These are phyloP conservation scores for Agrotis ipsilon DNA, from an alignment of 2,888 invertebrate genomes.

Conservation along the genomic window DNA sequence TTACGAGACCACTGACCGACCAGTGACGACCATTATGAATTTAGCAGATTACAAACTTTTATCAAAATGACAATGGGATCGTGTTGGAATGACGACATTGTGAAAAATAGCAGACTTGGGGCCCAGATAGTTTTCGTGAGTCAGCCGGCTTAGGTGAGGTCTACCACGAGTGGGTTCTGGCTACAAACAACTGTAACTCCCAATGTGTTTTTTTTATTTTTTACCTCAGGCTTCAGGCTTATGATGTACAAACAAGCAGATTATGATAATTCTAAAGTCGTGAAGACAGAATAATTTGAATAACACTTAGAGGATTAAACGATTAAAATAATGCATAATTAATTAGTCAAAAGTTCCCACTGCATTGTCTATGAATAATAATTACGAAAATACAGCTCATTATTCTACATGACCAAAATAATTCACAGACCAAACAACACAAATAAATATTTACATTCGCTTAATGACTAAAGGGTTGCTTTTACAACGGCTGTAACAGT, in stretches of 20 bases:
- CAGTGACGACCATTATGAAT: too few relatives aligned
- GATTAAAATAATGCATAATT: constrained; percentile 51
- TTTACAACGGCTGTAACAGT: constrained; percentile 45
- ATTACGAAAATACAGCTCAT: constrained; percentile 6
- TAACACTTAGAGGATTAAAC: constrained; percentile 38
- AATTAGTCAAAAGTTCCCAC: constrained; percentile 43
- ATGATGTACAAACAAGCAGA: neutral
- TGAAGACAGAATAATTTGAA: constrained; percentile 40
- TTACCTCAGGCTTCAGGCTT: too few relatives aligned
- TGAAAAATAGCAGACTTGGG: too few relatives aligned
- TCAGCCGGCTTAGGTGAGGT: too few relatives aligned
- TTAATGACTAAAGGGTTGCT: constrained; percentile 50
- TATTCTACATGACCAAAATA: neutral
- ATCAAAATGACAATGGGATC: too few relatives aligned
- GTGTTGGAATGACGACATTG: too few relatives aligned
- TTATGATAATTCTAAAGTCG: constrained; percentile 41
- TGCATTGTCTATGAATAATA: constrained; percentile 15
- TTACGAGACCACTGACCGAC: too few relatives aligned
- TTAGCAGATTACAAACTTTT: too few relatives aligned
- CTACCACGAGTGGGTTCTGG: too few relatives aligned
- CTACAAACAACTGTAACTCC: too few relatives aligned
- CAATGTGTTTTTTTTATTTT: too few relatives aligned
- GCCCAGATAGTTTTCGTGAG: too few relatives aligned
- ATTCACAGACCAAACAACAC: constrained; percentile 1
- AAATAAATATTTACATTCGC: constrained; percentile 46